Percentiles rank a stretch among this genome's conserved stretches.
phyloP scores from a whole-genome alignment of 64 coral and sea anemone species.

The Pachyseris speciosa region DNA sequence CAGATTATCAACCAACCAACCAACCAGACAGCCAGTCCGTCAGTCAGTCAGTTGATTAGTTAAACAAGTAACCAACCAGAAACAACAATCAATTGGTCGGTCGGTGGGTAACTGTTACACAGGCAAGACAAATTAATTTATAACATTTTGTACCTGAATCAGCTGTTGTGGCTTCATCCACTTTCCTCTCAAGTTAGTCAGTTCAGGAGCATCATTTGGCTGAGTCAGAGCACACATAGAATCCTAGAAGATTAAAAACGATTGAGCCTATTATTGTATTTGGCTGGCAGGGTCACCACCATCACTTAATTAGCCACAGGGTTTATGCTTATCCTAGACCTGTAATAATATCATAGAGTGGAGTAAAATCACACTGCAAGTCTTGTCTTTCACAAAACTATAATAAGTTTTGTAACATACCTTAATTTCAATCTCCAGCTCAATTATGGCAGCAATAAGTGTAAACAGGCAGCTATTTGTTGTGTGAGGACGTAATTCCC shows the following conservation, averaged over 20 bases:
- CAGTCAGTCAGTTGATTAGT: too few relatives aligned
- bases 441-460: constrained; percentile 90
- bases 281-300: too few relatives aligned
- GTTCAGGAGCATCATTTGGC: constrained; percentile 52
- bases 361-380: not conserved
- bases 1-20: not conserved
- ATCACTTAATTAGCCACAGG: too few relatives aligned
- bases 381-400: not conserved
- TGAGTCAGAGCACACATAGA: constrained; percentile 76
- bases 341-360: too few relatives aligned
- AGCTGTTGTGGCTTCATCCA: constrained; percentile 91
- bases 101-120: too few relatives aligned
- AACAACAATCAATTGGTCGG: too few relatives aligned
- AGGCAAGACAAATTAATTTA: too few relatives aligned
- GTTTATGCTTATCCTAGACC: too few relatives aligned
- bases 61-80: too few relatives aligned
- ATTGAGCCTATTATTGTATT: too few relatives aligned
- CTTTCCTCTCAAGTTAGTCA: constrained; percentile 65
- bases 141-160: constrained; percentile 60
- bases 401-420: constrained; percentile 8
- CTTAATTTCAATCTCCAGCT: constrained; percentile 94
- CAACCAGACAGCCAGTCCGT: too few relatives aligned
- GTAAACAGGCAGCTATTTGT: constrained; percentile 91
- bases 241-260: constrained; percentile 46
- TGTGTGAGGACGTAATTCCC: constrained; percentile 89